Evolutionary conservation across 2,797 vertebrate genomes (phyloP), one percentile per base, ranked within the genome.

Genomic region (Pseudomugil tenellus): DNA sequence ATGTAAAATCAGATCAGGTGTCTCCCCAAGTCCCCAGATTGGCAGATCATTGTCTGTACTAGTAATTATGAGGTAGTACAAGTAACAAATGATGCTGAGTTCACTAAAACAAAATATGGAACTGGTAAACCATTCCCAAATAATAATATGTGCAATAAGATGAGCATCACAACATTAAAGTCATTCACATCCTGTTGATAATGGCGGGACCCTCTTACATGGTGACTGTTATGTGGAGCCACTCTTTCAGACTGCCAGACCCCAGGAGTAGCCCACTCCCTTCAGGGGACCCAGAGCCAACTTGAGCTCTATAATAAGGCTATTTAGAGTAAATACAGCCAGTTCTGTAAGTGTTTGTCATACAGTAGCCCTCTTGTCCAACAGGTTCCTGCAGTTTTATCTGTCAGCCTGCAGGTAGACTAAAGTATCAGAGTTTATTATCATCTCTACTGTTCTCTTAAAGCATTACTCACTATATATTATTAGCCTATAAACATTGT

Each of bases 381-480:
- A 87, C 88, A 83, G 88, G 88, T 91, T 89, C 35, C 26, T 70
- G 58, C 56, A 48, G 63, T 74, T 75, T 79, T 26, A 68, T 76
- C 23, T 1, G 21, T 59, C 26, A 1, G n/a, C 34, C n/a, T 61
- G 0, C 37, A 83, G 59, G 49, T n/a, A 58, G 25, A 66, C 25
- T 13, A n/a, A 63, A 13, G 9, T 52, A 46, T 55, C 58, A 29
- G 16, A 62, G 28, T 28, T 35, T 28, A 23, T 41, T 58, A 58
- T 66, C 6, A 70, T 1, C 7, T 56, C 39, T 17, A 19, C 37
- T 41, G 17, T 8, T 41, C 39, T 41, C 16, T n/a, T n/a, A 9
- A n/a, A 14, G 13, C 39, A 2, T 46, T n/a, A n/a, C 19, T 46
- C 8, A n/a, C 37, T 39, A 17, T 17, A 5, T 39, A 39, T 19